Evolutionary conservation across 2,797 vertebrate genomes (phyloP).

Genomic region (Triplophysa yarkandensis): DNA sequence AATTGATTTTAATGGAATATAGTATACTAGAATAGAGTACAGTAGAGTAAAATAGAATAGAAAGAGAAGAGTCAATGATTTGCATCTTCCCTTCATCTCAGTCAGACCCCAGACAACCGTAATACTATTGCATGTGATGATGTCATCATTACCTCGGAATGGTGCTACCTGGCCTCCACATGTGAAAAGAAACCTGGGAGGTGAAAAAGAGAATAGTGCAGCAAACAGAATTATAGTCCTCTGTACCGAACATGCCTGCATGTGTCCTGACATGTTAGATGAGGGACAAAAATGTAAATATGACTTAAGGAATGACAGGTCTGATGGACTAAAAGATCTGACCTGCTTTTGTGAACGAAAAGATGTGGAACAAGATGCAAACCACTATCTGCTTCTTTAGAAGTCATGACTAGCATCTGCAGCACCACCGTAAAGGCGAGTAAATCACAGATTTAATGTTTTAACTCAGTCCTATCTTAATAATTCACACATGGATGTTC

Average conservation of each 20-base stretch:
- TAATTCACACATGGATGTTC: constrained; percentile 36
- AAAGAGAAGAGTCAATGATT: neutral
- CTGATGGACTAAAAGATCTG: neutral
- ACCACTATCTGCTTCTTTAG: neutral
- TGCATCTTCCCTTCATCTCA: neutral
- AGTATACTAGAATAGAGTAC: too few relatives aligned
- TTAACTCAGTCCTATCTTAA: constrained; percentile 1
- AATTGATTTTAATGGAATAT: too few relatives aligned
- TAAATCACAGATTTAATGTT: neutral
- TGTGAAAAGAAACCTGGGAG: neutral
- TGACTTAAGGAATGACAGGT: neutral
- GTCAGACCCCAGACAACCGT: neutral
- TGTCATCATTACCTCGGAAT: neutral
- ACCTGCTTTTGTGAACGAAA: neutral
- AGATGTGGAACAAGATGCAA: neutral
- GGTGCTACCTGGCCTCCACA: neutral
- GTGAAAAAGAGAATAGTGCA: neutral
- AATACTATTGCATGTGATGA: neutral
- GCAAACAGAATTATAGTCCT: constrained; percentile 19
- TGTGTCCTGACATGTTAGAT: constrained; percentile 44
- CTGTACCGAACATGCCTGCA: constrained; percentile 8
- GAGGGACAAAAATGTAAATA: neutral
- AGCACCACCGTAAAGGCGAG: too few relatives aligned
- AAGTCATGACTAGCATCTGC: too few relatives aligned
- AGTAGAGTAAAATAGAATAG: neutral